Conservation (phyloP, 2,113 vertebrate genomes). For the Prunella himalayana region DNA sequence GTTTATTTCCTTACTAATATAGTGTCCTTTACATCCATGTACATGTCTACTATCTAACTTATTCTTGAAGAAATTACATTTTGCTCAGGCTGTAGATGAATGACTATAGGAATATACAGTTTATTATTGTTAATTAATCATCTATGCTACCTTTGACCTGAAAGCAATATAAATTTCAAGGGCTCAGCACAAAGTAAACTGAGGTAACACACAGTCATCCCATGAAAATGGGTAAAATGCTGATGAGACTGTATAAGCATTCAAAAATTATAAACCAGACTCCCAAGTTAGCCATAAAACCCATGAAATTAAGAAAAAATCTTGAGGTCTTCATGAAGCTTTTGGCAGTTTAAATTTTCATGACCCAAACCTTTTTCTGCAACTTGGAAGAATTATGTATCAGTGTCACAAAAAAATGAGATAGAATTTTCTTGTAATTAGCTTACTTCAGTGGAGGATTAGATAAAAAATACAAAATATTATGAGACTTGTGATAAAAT, state of each 20-base stretch:
- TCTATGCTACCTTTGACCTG: neutral
- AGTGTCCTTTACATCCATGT: neutral
- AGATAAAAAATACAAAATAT: conserved; percentile 43
- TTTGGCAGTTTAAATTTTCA: neutral
- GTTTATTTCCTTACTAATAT: neutral
- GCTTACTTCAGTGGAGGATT: conserved; percentile 1
- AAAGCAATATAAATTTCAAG: neutral
- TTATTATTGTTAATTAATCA: neutral
- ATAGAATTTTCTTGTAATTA: conserved; percentile 20
- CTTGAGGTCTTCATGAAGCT: neutral
- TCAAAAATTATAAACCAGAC: neutral
- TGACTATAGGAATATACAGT: neutral
- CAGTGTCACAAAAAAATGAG: neutral
- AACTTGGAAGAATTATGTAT: neutral
- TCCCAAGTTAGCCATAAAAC: neutral
- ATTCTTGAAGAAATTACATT: neutral
- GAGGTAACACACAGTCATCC: neutral
- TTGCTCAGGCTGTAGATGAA: neutral
- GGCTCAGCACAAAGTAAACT: neutral
- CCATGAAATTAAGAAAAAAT: neutral
- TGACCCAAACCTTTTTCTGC: neutral
- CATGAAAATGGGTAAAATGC: neutral
- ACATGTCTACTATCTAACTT: neutral
- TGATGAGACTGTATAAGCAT: neutral
- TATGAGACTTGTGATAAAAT: conserved; percentile 33